Evolutionary conservation across 2,113 vertebrate species (phyloP).

Genomic region (Carassius auratus): DNA sequence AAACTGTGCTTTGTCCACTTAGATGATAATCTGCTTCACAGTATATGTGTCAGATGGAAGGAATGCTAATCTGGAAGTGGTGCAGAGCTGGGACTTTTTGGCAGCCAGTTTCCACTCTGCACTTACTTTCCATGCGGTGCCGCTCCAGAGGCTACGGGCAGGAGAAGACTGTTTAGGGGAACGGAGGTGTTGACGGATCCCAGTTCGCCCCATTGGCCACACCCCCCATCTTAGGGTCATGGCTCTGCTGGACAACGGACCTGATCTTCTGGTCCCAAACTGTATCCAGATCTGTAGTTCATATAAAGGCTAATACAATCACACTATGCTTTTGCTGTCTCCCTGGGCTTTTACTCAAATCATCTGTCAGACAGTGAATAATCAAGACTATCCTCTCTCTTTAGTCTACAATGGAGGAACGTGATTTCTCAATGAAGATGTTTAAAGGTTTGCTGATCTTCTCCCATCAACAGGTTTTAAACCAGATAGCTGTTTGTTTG

Average conservation of each 20-base stretch:
- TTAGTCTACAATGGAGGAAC: not conserved
- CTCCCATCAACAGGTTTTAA: not conserved
- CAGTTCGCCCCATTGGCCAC: conserved; percentile 78
- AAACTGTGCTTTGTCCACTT: conserved; percentile 75
- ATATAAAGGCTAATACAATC: conserved; percentile 19
- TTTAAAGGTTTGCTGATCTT: not conserved
- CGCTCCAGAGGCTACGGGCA: conserved; percentile 87
- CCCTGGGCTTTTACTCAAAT: conserved; percentile 29
- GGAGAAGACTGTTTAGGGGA: conserved; percentile 83
- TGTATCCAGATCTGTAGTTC: conserved; percentile 30
- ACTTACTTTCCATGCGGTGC: conserved; percentile 91
- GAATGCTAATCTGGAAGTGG: conserved; percentile 94
- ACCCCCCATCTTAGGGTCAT: conserved; percentile 52
- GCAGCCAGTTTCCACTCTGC: conserved; percentile 93
- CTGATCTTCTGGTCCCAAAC: conserved; percentile 22
- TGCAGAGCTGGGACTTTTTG: conserved; percentile 81
- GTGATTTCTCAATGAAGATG: not conserved
- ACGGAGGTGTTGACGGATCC: conserved; percentile 88
- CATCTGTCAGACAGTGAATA: conserved; percentile 25
- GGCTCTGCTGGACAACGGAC: conserved; percentile 50
- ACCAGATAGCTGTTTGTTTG: not conserved
- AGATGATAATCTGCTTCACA: conserved; percentile 86
- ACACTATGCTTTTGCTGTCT: conserved; percentile 12
- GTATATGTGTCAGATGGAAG: conserved; percentile 92
- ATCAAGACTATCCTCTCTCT: conserved; percentile 7